Evolutionary conservation across 2,888 invertebrate genomes (phyloP).

Genomic region (Baccha elongata): DNA sequence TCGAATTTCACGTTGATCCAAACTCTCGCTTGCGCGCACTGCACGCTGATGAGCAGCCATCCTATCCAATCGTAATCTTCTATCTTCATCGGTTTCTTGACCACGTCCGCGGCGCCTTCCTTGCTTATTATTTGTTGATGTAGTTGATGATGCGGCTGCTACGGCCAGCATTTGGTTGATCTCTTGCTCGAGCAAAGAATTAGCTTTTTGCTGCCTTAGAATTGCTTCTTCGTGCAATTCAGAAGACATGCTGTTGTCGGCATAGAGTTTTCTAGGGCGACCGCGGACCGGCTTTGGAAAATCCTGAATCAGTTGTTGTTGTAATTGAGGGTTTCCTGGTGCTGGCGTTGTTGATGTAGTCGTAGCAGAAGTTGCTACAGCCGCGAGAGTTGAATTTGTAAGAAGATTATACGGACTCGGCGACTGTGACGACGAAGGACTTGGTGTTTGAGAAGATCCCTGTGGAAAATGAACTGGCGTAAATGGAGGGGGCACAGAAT

Average conservation of each 20-base stretch:
- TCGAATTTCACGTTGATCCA: conserved; percentile 80
- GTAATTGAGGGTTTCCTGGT: conserved; percentile 71
- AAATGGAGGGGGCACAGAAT: conserved; percentile 81
- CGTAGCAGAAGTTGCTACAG: conserved; percentile 73
- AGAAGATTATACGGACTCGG: conserved; percentile 74
- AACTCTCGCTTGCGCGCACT: conserved; percentile 81
- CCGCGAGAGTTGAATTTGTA: conserved; percentile 71
- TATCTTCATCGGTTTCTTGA: conserved; percentile 81
- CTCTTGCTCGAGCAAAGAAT: conserved; percentile 81
- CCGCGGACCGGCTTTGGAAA: conserved; percentile 81
- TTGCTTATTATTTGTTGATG: conserved; percentile 59
- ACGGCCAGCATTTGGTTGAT: conserved; percentile 80
- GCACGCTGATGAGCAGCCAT: conserved; percentile 81
- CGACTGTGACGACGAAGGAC: conserved; percentile 63
- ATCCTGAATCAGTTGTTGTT: conserved; percentile 79
- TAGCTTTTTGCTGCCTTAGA: conserved; percentile 80
- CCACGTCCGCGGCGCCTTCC: conserved; percentile 79
- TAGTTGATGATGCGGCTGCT: conserved; percentile 75
- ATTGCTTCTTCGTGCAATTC: conserved; percentile 76
- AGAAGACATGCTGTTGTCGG: conserved; percentile 66
- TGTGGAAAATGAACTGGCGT: conserved; percentile 81
- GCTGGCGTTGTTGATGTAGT: conserved; percentile 50
- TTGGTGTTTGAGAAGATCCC: conserved; percentile 66
- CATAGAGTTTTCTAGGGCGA: conserved; percentile 80
- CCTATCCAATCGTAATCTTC: conserved; percentile 80